Evolutionary conservation across 2,113 vertebrate species (phyloP), one percentile per base, ranked within the genome.

Genomic region (Dissostichus mawsoni): DNA sequence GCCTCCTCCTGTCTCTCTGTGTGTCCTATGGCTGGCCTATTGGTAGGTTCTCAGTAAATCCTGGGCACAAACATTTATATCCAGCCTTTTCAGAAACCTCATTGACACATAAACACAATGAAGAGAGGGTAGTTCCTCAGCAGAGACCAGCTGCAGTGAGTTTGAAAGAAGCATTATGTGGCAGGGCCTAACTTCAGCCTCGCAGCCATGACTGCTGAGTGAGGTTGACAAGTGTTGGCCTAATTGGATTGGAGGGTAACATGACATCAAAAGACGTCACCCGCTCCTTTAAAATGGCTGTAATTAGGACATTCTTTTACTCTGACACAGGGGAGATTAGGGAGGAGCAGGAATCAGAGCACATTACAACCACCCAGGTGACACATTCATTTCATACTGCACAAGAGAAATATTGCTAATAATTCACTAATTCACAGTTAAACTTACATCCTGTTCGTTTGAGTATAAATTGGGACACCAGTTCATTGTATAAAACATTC

Each of bases 181-280:
- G 25, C 50, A 53, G 25, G 57, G 25, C 61, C 29, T 61, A 71
- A 66, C 55, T 64, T 71, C 52, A 66, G 67, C 50, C 62, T 66
- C 59, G 51, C 79, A 74, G 66, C 48, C 83, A 50, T 89, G 81
- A 89, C 62, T 52, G 69, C 79, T 86, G 83, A 95, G 87, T 79
- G 36, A 88, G 79, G 80, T 72, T 93, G 94, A 94, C 94, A 93
- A 80, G 91, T 82, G 80, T 69, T 82, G 69, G 64, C 53, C 90
- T 95, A 95, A 95, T 94, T 91, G 90, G 90, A 89, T 82, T 76
- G 80, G 94, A 91, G 83, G 78, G 88, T 94, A 93, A 93, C 92
- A 80, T 93, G 76, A 96, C 93, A 95, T 96, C 94, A 96, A 96
- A 96, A 93, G 94, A 91, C 83, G 86, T 95, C 93, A 94, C 73